Evolutionary conservation across 1,140 invertebrate genomes (phyloP).

Genomic region (Drosophila lini): DNA sequence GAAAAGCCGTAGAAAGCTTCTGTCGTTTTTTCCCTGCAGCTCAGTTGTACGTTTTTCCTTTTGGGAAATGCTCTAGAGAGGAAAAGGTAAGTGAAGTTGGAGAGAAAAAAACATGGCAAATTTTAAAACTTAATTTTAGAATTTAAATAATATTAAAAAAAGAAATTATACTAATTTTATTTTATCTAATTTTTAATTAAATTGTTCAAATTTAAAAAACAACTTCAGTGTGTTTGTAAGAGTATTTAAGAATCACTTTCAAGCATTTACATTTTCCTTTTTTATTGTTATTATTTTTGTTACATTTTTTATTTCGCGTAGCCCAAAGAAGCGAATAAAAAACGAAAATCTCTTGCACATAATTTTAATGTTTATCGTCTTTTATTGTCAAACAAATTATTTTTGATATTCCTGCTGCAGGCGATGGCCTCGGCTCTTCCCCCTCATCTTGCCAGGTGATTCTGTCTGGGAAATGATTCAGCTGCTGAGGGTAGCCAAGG

Average conservation of each 20-base stretch:
- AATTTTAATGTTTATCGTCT: conserved; percentile 84
- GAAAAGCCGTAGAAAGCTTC: conserved; percentile 20
- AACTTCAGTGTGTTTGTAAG: too few relatives aligned
- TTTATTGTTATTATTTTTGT: conserved; percentile 46
- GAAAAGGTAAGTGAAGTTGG: neutral
- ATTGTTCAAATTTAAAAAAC: too few relatives aligned
- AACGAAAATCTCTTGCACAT: conserved; percentile 71
- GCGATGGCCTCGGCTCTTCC: conserved; percentile 24
- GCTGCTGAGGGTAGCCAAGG: conserved; percentile 60
- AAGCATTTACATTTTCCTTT: neutral
- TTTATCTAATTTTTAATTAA: neutral
- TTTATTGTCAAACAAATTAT: conserved; percentile 84
- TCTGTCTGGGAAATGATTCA: conserved; percentile 69
- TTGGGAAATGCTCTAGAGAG: conserved; percentile 1
- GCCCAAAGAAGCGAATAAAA: conserved; percentile 17
- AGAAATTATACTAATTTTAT: neutral
- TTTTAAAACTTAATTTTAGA: too few relatives aligned
- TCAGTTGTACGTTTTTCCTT: conserved; percentile 4
- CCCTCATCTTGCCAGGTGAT: conserved; percentile 23
- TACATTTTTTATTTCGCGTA: conserved; percentile 15
- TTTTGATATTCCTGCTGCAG: conserved; percentile 82
- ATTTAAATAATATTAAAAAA: neutral
- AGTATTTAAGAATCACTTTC: neutral
- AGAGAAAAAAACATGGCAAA: neutral
- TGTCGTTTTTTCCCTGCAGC: conserved; percentile 14